A percentile compares a stretch with the other conserved stretches of the same genome.
These are phyloP conservation scores for Ctenopoma kingsleyae DNA, from an alignment of 2,797 vertebrate species.

Conservation along the genomic window DNA sequence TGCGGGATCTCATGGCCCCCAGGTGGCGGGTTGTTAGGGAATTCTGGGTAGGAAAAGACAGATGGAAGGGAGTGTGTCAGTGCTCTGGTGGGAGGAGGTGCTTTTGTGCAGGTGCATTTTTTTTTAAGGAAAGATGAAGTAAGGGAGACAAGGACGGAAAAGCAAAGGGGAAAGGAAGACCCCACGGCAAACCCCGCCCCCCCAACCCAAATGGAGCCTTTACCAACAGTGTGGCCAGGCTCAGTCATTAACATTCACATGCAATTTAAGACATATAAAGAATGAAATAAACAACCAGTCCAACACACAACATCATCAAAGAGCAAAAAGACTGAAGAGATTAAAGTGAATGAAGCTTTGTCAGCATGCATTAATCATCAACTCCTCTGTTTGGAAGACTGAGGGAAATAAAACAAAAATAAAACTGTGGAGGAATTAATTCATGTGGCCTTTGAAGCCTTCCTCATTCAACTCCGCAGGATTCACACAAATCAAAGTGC, in stretches of 20 bases:
- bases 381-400: constrained; percentile 15
- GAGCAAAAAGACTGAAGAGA: constrained; percentile 32
- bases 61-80: constrained; percentile 97
- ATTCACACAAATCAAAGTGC: constrained; percentile 25
- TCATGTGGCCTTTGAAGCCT: constrained; percentile 7
- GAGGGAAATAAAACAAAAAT: constrained; percentile 22
- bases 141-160: constrained; percentile 84
- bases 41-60: constrained; percentile 99
- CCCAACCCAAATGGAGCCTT: constrained; percentile 39
- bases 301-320: constrained; percentile 33
- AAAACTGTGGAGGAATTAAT: constrained; percentile 28
- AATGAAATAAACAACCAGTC: constrained; percentile 31
- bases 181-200: constrained; percentile 6
- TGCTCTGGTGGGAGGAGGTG: constrained; percentile 89
- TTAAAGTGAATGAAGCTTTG: constrained; percentile 38
- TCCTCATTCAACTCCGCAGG: constrained; percentile 10
- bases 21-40: constrained; percentile 89
- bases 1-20: constrained; percentile 73
- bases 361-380: constrained; percentile 58
- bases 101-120: constrained; percentile 81
- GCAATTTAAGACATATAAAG: constrained; percentile 46
- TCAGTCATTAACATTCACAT: constrained; percentile 58
- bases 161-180: constrained; percentile 77
- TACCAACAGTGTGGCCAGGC: constrained; percentile 17
- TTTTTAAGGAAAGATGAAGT: constrained; percentile 77